Conservation (phyloP, 2,113 vertebrate genomes). For the Guaruba guarouba region DNA sequence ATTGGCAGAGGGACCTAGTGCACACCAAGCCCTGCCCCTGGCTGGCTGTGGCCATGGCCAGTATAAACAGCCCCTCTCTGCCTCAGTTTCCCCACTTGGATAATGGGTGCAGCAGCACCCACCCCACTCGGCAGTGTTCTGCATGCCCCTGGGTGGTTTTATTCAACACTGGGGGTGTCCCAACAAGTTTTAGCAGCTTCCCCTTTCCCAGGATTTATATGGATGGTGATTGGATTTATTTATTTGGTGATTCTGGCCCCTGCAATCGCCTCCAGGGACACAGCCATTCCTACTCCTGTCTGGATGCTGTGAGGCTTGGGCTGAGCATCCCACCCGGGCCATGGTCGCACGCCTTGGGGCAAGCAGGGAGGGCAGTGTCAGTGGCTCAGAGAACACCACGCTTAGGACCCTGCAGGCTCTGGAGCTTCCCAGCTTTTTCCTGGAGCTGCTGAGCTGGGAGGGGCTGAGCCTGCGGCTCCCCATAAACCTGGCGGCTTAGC, state of each 20-base stretch:
- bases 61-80: accelerated
- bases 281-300: neutral
- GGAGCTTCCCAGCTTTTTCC: conserved; percentile 42
- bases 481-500: conserved; percentile 65
- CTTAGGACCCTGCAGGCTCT: conserved; percentile 37
- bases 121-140: accelerated
- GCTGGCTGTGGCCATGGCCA: neutral
- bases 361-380: neutral
- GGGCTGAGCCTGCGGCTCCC: conserved; percentile 50
- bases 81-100: conserved; percentile 1
- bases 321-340: neutral
- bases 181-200: neutral
- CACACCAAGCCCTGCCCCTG: neutral
- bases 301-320: neutral
- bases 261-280: too few species aligned
- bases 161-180: neutral
- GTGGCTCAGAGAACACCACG: neutral
- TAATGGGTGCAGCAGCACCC: neutral
- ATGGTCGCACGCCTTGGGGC: neutral
- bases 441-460: conserved; percentile 58
- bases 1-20: neutral
- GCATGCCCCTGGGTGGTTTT: neutral
- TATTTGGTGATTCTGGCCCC: neutral
- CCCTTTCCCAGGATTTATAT: neutral
- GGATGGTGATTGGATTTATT: neutral